Base-by-base conservation (phyloP, 2,113 vertebrate species). In the Megalops atlanticus region DNA sequence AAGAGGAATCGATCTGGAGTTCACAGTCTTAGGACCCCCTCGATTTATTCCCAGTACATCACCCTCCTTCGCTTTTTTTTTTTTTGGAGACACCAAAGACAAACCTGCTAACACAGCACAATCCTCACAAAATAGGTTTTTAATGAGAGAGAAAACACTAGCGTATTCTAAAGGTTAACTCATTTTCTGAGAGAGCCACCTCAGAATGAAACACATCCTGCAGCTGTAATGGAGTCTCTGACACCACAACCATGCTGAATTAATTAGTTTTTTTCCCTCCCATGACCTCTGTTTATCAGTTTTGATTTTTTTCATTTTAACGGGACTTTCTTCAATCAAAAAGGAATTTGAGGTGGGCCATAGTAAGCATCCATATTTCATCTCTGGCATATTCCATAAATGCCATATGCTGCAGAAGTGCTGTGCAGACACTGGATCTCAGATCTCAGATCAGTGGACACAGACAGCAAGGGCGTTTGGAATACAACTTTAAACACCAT, bases 271-370 rank as follows among this genome's bases (percentile, higher is more conserved):
- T 75, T 75, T 52, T 33, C 39, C 18, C 31, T 41, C 71, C 72
- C 15, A 18, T 15, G 40, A 80, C 36, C 79, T 76, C 54, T 76
- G 52, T 81, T 81, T 81, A 68, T 76, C 39, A 41, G 39, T 81
- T 76, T 81, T 45, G 54, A 81, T 81, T 80, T 52, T 35, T 80
- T 43, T 58, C 14, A 54, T 75, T 76, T 81, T 45, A 81, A 68
- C 76, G 74, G 74, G 80, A 64, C 72, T 75, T 76, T 81, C 39
- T 58, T 81, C 80, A 76, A 68, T 81, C 80, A 81, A 64, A 81
- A 81, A 27, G 49, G 39, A 81, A 76, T 35, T 31, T 76, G 38
- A 68, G 52, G 69, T 33, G 0, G 54, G 27, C 11, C 14, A 76
- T 45, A 35, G 15, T 43, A 71, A 74, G 71, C 71, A 41, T 36